phyloP scores from a whole-genome alignment of 2,888 invertebrate genomes.

The Leptinotarsa rubiginosa region DNA sequence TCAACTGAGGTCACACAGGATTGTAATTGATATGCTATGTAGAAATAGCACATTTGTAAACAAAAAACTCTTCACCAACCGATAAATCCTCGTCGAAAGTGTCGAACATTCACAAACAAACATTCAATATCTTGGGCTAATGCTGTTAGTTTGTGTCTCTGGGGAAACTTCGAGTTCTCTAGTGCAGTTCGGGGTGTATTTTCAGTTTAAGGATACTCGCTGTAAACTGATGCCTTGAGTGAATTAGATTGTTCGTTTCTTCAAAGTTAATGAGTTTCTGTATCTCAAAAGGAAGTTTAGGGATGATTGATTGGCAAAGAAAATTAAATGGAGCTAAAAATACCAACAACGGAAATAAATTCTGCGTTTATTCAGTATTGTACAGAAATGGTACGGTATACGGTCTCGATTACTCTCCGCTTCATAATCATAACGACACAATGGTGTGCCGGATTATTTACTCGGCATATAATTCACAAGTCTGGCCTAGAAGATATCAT shows the following conservation, averaged over 20 bases:
- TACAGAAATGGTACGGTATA: neutral
- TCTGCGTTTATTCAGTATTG: neutral
- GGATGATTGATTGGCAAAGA: conserved; percentile 7
- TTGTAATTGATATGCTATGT: neutral
- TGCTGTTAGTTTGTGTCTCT: neutral
- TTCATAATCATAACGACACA: neutral
- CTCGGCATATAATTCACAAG: neutral
- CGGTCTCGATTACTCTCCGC: neutral
- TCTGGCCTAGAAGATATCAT: neutral
- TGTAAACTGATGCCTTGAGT: conserved; percentile 3
- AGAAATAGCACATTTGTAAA: neutral
- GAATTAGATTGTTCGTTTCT: conserved; percentile 9
- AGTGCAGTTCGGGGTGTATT: conserved; percentile 10
- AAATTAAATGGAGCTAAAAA: neutral
- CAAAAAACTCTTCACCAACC: neutral
- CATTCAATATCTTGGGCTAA: conserved; percentile 12
- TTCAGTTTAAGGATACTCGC: conserved; percentile 7
- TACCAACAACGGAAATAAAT: neutral
- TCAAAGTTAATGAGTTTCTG: conserved; percentile 14
- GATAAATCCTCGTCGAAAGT: neutral
- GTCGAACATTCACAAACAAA: conserved; percentile 9
- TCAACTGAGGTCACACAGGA: neutral
- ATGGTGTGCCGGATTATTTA: neutral
- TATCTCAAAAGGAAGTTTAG: conserved; percentile 1
- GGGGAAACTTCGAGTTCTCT: conserved; percentile 3